phyloP scores from a whole-genome alignment of 2,113 vertebrate species.

The Abramis brama region DNA sequence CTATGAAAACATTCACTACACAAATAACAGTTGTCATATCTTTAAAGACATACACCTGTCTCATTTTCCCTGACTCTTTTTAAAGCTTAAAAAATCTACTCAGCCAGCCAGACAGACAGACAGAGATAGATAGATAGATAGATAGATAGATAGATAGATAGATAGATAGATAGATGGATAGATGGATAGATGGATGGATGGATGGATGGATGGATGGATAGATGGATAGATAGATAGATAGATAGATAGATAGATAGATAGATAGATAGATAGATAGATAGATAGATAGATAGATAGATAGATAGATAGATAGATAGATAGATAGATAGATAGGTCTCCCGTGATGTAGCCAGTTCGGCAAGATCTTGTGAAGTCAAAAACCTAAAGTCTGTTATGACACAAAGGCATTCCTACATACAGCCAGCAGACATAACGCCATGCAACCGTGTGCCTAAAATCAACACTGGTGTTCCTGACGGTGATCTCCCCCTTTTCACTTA shows the following conservation, averaged over 20 bases:
- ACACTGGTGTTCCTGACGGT: slow-evolving; percentile 15
- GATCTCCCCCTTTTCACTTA: slow-evolving; percentile 19
- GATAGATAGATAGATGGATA: background rate
- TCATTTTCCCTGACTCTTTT: background rate
- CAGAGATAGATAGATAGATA: background rate
- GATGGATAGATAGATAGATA: background rate
- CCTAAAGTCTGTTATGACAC: slow-evolving; percentile 44
- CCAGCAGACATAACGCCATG: slow-evolving; percentile 26
- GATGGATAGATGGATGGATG: background rate
- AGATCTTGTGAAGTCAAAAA: background rate
- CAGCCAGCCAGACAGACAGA: too few species aligned
- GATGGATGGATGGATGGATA: too few species aligned
- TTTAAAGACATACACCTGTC: slow-evolving; percentile 22
- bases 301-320: background rate
- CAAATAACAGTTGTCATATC: slow-evolving; percentile 19
- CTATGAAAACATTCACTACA: background rate
- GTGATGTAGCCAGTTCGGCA: background rate
- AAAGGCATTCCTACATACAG: slow-evolving; percentile 32
- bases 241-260: background rate
- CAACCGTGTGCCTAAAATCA: slow-evolving; percentile 31
- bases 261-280: background rate
- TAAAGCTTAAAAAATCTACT: background rate
- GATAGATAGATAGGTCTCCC: background rate
- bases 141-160: background rate
- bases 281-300: too few species aligned